phyloP scores from a whole-genome alignment of 2,113 vertebrate species.

The Tupaia tana region DNA sequence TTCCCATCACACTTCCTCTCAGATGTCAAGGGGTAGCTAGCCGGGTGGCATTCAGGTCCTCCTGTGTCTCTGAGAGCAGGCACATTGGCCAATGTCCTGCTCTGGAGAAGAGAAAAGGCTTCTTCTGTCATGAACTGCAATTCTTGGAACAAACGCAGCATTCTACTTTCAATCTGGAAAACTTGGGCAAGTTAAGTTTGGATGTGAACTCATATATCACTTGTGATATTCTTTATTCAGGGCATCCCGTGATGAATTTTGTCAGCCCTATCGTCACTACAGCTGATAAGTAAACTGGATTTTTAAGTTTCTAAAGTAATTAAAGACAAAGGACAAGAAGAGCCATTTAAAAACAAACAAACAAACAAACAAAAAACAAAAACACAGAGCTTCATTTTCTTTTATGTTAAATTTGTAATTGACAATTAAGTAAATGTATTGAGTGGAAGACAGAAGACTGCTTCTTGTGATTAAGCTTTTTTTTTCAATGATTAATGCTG shows the following conservation, averaged over 20 bases:
- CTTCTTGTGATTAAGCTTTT: constrained; percentile 54
- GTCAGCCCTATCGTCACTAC: background rate
- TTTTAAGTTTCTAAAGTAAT: constrained; percentile 60
- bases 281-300: background rate
- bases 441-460: constrained; percentile 49
- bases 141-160: background rate
- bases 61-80: background rate
- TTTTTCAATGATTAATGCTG: constrained; percentile 63
- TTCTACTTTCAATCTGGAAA: background rate
- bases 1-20: background rate
- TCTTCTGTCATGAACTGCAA: background rate
- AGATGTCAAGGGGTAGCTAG: background rate
- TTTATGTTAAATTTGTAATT: constrained; percentile 52
- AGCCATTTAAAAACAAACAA: constrained; percentile 28
- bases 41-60: background rate
- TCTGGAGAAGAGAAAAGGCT: background rate
- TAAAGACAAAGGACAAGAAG: constrained; percentile 17
- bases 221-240: constrained; percentile 47
- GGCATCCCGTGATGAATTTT: background rate
- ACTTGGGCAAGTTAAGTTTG: background rate
- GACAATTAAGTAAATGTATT: background rate
- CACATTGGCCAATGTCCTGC: background rate
- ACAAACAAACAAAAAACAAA: background rate
- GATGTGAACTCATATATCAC: constrained; percentile 3
- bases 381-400: constrained; percentile 37